A percentile compares a stretch with the other conserved stretches of the same genome.
phyloP scores from a whole-genome alignment of 2,113 vertebrate species.

The Microtus pennsylvanicus region DNA sequence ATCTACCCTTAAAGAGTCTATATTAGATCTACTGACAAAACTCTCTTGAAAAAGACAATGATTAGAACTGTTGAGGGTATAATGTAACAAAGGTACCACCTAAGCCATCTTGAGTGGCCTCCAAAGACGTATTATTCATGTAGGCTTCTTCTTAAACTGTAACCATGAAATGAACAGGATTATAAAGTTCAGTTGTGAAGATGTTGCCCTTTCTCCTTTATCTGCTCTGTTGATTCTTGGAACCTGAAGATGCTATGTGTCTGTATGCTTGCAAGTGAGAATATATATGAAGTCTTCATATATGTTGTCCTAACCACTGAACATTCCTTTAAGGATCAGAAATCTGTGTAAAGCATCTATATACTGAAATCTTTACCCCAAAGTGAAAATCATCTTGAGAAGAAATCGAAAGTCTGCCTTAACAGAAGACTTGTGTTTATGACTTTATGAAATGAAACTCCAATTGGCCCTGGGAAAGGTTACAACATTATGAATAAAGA shows the following conservation, averaged over 20 bases:
- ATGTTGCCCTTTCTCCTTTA: background rate
- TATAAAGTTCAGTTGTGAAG: background rate
- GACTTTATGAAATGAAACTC: background rate
- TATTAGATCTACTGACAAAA: background rate
- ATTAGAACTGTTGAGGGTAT: background rate
- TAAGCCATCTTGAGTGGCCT: background rate
- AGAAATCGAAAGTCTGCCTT: background rate
- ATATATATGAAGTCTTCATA: background rate
- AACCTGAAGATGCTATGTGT: background rate
- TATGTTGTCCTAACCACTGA: background rate
- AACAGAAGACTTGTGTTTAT: background rate
- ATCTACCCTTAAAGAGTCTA: conserved; percentile 14
- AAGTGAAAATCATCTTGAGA: background rate
- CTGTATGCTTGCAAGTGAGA: background rate
- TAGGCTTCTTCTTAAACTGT: background rate
- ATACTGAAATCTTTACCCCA: background rate
- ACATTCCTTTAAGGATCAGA: background rate
- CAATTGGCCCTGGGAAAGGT: background rate
- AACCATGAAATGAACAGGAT: background rate
- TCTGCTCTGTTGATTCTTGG: background rate
- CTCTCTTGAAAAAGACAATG: background rate
- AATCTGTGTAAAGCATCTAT: background rate
- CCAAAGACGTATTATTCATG: background rate
- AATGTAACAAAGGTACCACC: background rate
- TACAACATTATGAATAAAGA: conserved; percentile 13